These are phyloP conservation scores for Tragulus kanchil DNA, from an alignment of 2,113 vertebrate genomes.

Conservation along the genomic window DNA sequence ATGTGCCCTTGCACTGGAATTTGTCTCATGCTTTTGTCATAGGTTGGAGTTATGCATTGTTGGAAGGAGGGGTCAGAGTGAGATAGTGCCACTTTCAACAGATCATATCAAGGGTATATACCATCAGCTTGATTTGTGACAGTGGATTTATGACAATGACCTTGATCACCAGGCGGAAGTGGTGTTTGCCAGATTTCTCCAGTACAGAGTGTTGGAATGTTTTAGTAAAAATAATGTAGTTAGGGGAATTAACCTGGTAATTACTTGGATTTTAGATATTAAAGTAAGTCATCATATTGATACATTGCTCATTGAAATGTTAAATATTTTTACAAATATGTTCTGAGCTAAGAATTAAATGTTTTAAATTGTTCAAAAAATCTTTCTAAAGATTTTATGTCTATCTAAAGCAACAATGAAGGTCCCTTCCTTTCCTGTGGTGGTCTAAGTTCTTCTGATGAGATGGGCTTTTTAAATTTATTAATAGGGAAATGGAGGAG, in stretches of 20 bases:
- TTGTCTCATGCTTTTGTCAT: background rate
- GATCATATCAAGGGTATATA: background rate
- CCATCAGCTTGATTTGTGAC: background rate
- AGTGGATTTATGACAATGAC: background rate
- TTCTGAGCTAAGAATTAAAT: background rate
- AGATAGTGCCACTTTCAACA: background rate
- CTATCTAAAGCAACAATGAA: conserved; percentile 6
- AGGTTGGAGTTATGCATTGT: background rate
- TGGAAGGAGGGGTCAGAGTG: background rate
- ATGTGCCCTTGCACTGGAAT: background rate
- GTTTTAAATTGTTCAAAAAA: background rate
- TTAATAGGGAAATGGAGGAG: too few species aligned
- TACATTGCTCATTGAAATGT: background rate
- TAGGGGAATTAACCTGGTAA: background rate
- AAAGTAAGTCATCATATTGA: background rate
- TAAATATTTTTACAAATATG: conserved; percentile 43
- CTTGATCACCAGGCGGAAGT: background rate
- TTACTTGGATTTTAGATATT: background rate
- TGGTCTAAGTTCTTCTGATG: background rate
- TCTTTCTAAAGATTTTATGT: conserved; percentile 40
- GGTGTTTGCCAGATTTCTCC: background rate
- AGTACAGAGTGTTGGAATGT: background rate
- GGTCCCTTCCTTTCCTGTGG: background rate
- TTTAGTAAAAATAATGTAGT: background rate
- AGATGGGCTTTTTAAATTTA: background rate